Percentiles rank a stretch among this genome's conserved stretches.
These are phyloP conservation scores for Fundulus diaphanus DNA, from an alignment of 2,797 vertebrate genomes.

Conservation along the genomic window DNA sequence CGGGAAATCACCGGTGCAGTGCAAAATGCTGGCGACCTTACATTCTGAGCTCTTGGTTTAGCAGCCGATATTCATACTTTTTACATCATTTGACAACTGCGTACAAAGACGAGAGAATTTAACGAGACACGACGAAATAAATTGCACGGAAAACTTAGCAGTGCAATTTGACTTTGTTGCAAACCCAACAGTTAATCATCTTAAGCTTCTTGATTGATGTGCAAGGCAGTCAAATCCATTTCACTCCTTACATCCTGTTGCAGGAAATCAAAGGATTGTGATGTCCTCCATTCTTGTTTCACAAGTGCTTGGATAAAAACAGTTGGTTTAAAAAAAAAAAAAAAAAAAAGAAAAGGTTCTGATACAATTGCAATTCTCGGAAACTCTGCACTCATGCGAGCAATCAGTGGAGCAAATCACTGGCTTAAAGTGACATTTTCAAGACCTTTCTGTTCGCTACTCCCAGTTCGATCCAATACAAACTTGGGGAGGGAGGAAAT, in stretches of 20 bases:
- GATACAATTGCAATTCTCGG: slow-evolving; percentile 22
- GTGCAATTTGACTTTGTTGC: slow-evolving; percentile 38
- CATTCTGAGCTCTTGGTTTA: slow-evolving; percentile 43
- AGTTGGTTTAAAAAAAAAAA: slow-evolving; percentile 13
- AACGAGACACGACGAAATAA: slow-evolving; percentile 34
- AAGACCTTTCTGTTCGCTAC: slow-evolving; percentile 22
- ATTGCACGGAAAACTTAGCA: slow-evolving; percentile 50
- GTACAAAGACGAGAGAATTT: slow-evolving; percentile 27
- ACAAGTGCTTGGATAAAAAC: slow-evolving; percentile 73
- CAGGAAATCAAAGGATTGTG: slow-evolving; percentile 49
- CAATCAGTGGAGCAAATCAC: slow-evolving; percentile 30
- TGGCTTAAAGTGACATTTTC: slow-evolving; percentile 55
- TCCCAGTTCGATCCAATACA: slow-evolving; percentile 35
- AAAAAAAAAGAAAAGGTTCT: slow-evolving; percentile 15
- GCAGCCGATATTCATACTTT: slow-evolving; percentile 18
- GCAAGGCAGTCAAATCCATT: slow-evolving; percentile 30
- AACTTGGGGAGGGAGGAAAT: slow-evolving; percentile 18
- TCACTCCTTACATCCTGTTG: slow-evolving; percentile 6
- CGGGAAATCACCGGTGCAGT: slow-evolving; percentile 30
- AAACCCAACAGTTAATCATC: slow-evolving; percentile 14
- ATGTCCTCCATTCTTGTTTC: slow-evolving; percentile 56
- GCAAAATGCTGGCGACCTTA: slow-evolving; percentile 34
- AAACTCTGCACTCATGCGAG: slow-evolving; percentile 28
- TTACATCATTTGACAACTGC: slow-evolving; percentile 10
- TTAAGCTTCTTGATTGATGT: slow-evolving; percentile 14